Conservation (phyloP, 2,797 vertebrate genomes). For the Cyprinodon diabolis region DNA sequence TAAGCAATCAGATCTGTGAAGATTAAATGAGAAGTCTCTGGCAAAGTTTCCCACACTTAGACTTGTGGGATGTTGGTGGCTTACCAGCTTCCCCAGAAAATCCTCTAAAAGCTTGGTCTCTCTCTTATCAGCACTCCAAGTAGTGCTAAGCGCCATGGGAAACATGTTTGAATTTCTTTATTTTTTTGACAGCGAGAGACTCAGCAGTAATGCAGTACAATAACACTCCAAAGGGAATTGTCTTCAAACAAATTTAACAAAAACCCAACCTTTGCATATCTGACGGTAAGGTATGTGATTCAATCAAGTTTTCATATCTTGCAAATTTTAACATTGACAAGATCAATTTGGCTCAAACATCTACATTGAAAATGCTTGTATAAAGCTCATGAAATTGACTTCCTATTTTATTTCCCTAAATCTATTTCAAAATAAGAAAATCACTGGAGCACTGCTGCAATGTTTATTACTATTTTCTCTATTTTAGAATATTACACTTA, state of each 20-base stretch:
- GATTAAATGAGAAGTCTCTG: slow-evolving; percentile 59
- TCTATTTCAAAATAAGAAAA: no score
- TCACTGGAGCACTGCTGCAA: no score
- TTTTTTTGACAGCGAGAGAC: slow-evolving; percentile 44
- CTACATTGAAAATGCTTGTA: slow-evolving; percentile 29
- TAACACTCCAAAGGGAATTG: slow-evolving; percentile 55
- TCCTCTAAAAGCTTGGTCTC: slow-evolving; percentile 58
- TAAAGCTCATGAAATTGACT: neutral
- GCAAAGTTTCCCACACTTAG: slow-evolving; percentile 55
- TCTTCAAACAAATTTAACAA: slow-evolving; percentile 52
- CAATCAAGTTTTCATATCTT: slow-evolving; percentile 33
- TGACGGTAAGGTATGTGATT: slow-evolving; percentile 54
- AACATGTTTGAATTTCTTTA: slow-evolving; percentile 59
- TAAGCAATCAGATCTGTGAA: slow-evolving; percentile 59
- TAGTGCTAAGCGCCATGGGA: slow-evolving; percentile 35
- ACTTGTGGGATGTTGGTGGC: slow-evolving; percentile 66
- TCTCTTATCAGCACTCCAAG: slow-evolving; percentile 53
- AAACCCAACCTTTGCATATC: slow-evolving; percentile 50
- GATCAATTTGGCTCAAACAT: slow-evolving; percentile 35
- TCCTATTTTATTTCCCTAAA: no score
- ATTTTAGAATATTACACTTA: no score
- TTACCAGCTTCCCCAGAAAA: slow-evolving; percentile 65
- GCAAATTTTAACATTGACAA: slow-evolving; percentile 45
- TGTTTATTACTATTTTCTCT: no score
- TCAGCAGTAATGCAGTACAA: slow-evolving; percentile 52